These are phyloP conservation scores for Busseola fusca DNA, from an alignment of 2,888 invertebrate genomes.

Conservation along the genomic window DNA sequence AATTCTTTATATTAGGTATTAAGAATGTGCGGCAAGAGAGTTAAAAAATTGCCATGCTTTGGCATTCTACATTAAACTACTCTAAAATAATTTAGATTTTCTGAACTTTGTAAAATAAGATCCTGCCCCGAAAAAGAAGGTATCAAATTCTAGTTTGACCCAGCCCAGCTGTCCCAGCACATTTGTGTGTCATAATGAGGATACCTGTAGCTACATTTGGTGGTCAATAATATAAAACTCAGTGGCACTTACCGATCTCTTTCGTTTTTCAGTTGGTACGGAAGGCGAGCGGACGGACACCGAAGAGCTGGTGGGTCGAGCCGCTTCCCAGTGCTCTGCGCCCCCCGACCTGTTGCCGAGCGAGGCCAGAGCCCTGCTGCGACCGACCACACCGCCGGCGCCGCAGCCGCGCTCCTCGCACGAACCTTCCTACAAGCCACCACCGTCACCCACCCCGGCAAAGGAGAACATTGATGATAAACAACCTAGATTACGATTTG, in stretches of 20 bases:
- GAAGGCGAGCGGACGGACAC: slow-evolving; percentile 92
- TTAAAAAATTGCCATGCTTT: not conserved
- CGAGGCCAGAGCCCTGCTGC: slow-evolving; percentile 86
- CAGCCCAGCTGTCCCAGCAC: not conserved
- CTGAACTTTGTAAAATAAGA: not conserved
- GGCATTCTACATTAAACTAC: not conserved
- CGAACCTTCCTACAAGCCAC: slow-evolving; percentile 67
- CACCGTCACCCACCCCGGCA: slow-evolving; percentile 67
- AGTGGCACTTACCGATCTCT: slow-evolving; percentile 10
- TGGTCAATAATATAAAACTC: slow-evolving; percentile 1
- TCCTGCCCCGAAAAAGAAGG: not conserved
- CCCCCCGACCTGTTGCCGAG: slow-evolving; percentile 90
- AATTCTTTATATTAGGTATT: no score
- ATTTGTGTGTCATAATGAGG: not conserved
- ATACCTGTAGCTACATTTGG: not conserved
- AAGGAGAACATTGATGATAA: slow-evolving; percentile 75
- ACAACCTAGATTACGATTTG: slow-evolving; percentile 81
- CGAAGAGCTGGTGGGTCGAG: slow-evolving; percentile 91
- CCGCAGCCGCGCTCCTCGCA: slow-evolving; percentile 56
- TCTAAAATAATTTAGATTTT: not conserved
- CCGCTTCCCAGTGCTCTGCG: slow-evolving; percentile 90
- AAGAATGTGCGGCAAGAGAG: not conserved
- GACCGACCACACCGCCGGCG: slow-evolving; percentile 71
- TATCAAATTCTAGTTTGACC: not conserved
- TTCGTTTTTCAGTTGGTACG: slow-evolving; percentile 87